phyloP scores from a whole-genome alignment of 2,113 vertebrate genomes.

The Gavialis gangeticus region DNA sequence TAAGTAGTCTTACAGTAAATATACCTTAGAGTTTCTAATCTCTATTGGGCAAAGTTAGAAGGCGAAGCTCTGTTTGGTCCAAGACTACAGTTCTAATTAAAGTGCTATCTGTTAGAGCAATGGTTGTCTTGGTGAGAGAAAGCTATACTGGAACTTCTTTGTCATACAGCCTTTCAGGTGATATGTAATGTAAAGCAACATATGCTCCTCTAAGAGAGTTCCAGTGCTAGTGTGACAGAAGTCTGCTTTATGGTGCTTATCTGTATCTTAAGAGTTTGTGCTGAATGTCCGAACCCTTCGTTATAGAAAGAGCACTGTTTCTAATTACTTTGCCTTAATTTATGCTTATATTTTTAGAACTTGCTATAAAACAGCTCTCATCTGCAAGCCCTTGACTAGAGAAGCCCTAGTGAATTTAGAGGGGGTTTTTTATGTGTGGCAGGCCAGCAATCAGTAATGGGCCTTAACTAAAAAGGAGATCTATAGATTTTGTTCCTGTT shows the following conservation, averaged over 20 bases:
- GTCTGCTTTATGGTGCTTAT: accelerated
- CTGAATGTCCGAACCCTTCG: not conserved
- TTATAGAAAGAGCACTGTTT: not conserved
- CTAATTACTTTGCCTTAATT: slow-evolving; percentile 1
- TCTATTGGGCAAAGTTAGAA: no score
- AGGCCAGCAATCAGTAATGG: not conserved
- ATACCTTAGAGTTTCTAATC: not conserved
- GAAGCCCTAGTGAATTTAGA: accelerated
- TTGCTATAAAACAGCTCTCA: accelerated
- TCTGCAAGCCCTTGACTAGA: not conserved
- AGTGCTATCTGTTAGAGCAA: not conserved
- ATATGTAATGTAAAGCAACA: not conserved
- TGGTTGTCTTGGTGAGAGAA: not conserved
- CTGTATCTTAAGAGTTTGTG: slow-evolving; percentile 1
- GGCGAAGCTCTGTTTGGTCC: not conserved
- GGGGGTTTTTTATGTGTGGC: not conserved
- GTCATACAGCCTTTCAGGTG: not conserved
- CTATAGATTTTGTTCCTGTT: slow-evolving; percentile 55
- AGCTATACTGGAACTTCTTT: not conserved
- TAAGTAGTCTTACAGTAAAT: not conserved
- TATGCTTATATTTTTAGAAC: not conserved
- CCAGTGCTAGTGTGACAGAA: accelerated
- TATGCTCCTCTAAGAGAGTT: not conserved
- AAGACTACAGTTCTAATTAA: not conserved
- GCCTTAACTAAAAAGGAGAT: slow-evolving; percentile 20